These are phyloP conservation scores for Caloenas nicobarica DNA, from an alignment of 2,113 vertebrate genomes.

Conservation along the genomic window DNA sequence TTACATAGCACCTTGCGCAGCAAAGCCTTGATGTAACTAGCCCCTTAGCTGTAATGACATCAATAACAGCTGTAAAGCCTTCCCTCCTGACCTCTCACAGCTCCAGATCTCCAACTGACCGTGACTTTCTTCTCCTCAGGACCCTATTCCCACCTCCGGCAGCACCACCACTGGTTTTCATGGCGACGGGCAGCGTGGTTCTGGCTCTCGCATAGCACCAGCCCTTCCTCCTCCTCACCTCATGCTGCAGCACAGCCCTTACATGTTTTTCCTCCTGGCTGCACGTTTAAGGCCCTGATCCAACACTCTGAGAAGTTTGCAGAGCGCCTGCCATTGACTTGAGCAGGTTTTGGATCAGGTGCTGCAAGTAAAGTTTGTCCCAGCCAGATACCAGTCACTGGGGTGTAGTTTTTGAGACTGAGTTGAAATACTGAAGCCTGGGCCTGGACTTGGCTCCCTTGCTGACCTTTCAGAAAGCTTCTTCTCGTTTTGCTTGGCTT, in stretches of 20 bases:
- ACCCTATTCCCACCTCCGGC: neutral
- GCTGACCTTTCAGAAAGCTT: conserved; percentile 1
- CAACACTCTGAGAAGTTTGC: neutral
- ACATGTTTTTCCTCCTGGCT: neutral
- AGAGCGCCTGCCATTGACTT: neutral
- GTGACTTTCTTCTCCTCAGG: neutral
- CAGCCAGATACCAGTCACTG: neutral
- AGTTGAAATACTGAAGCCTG: neutral
- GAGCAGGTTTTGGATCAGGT: neutral
- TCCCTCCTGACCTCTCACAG: neutral
- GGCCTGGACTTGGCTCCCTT: neutral
- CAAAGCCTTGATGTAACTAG: neutral
- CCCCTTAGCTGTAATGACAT: neutral
- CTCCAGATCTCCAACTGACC: neutral
- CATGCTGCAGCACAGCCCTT: neutral
- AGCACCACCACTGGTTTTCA: neutral
- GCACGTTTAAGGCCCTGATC: neutral
- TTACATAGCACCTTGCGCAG: neutral
- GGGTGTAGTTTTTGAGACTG: neutral
- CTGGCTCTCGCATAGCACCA: neutral
- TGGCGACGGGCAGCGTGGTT: accelerated
- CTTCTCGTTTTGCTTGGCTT: conserved; percentile 28
- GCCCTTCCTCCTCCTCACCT: neutral
- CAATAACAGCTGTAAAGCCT: neutral
- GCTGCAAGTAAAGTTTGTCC: neutral